Percentiles rank a stretch among this genome's conserved stretches.
Evolutionary conservation across 2,797 vertebrate genomes (phyloP).

Genomic region (Echiichthys vipera): DNA sequence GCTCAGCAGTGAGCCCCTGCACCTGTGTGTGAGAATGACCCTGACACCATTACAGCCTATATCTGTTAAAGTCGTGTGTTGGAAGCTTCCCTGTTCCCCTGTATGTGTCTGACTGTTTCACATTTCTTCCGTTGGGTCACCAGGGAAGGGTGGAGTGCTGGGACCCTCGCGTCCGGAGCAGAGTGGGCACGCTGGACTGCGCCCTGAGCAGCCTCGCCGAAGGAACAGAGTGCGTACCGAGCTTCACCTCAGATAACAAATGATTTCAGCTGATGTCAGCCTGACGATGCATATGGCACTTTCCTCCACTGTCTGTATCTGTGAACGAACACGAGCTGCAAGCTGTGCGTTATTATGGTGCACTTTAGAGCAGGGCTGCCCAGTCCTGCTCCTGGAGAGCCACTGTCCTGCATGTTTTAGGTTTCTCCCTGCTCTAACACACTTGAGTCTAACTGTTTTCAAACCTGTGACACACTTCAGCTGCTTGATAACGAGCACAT

Average conservation of each 20-base stretch:
- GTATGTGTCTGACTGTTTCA: not conserved
- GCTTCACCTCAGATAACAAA: not conserved
- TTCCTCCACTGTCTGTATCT: conserved; percentile 4
- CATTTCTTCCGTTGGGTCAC: not conserved
- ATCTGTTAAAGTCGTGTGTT: not conserved
- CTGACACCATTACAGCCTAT: not conserved
- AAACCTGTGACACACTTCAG: no score
- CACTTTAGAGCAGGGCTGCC: no score
- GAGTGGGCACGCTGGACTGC: conserved; percentile 93
- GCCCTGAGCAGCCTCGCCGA: conserved; percentile 91
- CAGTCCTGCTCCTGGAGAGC: no score
- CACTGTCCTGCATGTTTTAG: no score
- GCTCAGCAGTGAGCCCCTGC: no score
- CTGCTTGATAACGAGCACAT: no score
- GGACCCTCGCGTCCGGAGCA: conserved; percentile 92
- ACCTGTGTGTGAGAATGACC: no score
- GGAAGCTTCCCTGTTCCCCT: not conserved
- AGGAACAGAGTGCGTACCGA: conserved; percentile 90
- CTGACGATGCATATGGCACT: conserved; percentile 4
- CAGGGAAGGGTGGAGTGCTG: conserved; percentile 98
- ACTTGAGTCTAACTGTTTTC: no score
- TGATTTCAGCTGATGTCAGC: conserved; percentile 10
- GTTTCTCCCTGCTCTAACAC: no score
- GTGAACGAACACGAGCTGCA: conserved; percentile 12
- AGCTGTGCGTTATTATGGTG: conserved; percentile 12